Percentiles rank a stretch among this genome's conserved stretches.
Conservation (phyloP, 2,797 vertebrate species). For the Gephyroberyx darwinii region DNA sequence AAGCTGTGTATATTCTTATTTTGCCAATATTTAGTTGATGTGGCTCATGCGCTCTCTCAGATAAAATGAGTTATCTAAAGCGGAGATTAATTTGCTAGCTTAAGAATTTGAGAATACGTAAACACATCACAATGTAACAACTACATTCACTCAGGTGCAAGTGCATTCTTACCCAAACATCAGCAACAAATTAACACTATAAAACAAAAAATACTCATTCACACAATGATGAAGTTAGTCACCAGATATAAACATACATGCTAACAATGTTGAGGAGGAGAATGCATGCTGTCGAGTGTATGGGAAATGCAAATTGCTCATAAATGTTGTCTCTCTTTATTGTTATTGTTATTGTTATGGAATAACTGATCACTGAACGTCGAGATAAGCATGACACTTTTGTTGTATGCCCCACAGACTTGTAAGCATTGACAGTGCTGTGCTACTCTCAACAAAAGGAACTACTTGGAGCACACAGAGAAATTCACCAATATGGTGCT, state of each 20-base stretch:
- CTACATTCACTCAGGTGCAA: constrained; percentile 83
- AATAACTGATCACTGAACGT: constrained; percentile 36
- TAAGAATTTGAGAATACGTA: constrained; percentile 73
- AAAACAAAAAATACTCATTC: constrained; percentile 63
- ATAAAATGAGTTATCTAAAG: constrained; percentile 62
- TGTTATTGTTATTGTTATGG: constrained; percentile 20
- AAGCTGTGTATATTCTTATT: constrained; percentile 41
- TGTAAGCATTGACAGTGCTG: constrained; percentile 60
- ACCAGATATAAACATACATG: constrained; percentile 61
- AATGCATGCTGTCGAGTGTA: constrained; percentile 66
- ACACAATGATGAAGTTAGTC: constrained; percentile 67
- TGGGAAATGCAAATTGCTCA: constrained; percentile 25
- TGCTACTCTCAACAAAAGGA: constrained; percentile 55
- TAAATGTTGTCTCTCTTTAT: constrained; percentile 28
- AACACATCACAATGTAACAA: constrained; percentile 72
- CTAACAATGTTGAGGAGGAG: constrained; percentile 56
- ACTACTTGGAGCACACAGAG: constrained; percentile 51
- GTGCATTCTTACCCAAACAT: constrained; percentile 83
- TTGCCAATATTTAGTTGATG: constrained; percentile 35
- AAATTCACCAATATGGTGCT: constrained; percentile 78
- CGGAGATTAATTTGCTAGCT: constrained; percentile 70
- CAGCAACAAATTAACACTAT: constrained; percentile 73
- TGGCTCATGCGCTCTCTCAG: constrained; percentile 58
- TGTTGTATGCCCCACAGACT: constrained; percentile 34
- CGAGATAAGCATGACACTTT: constrained; percentile 42